These are phyloP conservation scores for Phataginus tetradactyla DNA, from an alignment of 2,797 vertebrate genomes.

Conservation along the genomic window DNA sequence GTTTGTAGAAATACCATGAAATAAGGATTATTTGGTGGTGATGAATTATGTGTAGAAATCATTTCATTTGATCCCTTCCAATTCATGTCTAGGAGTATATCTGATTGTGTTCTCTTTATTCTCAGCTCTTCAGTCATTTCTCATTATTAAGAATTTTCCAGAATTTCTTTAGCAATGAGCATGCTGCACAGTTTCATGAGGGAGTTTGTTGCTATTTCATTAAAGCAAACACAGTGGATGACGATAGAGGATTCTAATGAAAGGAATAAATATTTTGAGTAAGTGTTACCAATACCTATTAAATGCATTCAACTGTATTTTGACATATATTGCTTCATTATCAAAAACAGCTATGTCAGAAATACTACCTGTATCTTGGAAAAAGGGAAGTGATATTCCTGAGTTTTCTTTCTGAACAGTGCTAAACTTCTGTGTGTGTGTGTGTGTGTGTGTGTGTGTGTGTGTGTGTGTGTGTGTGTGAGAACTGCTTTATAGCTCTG, in stretches of 20 bases:
- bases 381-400: not conserved
- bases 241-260: not conserved
- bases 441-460: no score
- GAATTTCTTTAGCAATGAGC: not conserved
- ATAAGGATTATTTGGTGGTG: not conserved
- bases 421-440: not conserved
- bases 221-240: not conserved
- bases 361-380: not conserved
- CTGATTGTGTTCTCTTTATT: not conserved
- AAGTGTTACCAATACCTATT: not conserved
- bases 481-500: not conserved
- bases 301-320: not conserved
- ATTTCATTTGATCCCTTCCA: conserved; percentile 16
- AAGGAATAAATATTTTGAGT: not conserved
- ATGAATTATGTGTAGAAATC: not conserved
- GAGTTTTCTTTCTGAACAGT: not conserved
- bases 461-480: no score
- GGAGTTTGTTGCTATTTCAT: not conserved
- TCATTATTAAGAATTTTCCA: not conserved
- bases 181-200: not conserved
- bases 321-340: not conserved
- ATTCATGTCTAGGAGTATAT: not conserved
- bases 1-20: not conserved
- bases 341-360: not conserved
- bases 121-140: not conserved